phyloP scores from a whole-genome alignment of 1,140 invertebrate genomes.

The Diploscapter pachys region DNA sequence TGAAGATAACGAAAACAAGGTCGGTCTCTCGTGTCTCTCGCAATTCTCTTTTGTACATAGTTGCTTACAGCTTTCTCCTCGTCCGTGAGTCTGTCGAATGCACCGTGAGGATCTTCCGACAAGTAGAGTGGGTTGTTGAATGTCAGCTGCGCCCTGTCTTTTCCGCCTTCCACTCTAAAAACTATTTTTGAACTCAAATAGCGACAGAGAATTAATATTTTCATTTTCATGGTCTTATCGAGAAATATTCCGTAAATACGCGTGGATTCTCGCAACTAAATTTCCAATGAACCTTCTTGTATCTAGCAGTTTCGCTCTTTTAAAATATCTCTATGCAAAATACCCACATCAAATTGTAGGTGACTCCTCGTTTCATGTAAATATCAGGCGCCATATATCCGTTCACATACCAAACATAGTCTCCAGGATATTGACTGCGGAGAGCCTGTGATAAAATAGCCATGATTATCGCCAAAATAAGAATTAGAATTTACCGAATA shows the following conservation, averaged over 20 bases:
- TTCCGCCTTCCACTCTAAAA: constrained; percentile 82
- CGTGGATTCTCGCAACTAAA: no score
- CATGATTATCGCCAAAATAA: constrained; percentile 7
- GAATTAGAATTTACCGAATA: constrained; percentile 38
- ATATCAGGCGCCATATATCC: constrained; percentile 81
- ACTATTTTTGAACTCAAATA: background rate
- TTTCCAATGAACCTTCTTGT: no score
- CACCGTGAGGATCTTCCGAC: constrained; percentile 83
- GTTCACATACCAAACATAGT: constrained; percentile 91
- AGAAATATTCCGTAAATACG: no score
- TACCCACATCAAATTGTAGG: constrained; percentile 69
- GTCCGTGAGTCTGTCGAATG: constrained; percentile 77
- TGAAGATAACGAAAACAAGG: no score
- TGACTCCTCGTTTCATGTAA: constrained; percentile 80
- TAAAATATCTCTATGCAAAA: constrained; percentile 6
- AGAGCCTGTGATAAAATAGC: constrained; percentile 36
- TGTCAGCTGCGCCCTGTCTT: constrained; percentile 73
- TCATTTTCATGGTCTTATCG: no score
- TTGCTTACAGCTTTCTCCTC: constrained; percentile 68
- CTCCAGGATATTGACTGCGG: constrained; percentile 55
- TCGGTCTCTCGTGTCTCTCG: no score
- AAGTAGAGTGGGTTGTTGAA: constrained; percentile 92
- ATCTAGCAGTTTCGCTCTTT: no score
- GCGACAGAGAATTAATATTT: background rate
- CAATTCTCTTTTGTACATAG: background rate